Conservation (phyloP, 2,113 vertebrate species). For the Xiphophorus hellerii region DNA sequence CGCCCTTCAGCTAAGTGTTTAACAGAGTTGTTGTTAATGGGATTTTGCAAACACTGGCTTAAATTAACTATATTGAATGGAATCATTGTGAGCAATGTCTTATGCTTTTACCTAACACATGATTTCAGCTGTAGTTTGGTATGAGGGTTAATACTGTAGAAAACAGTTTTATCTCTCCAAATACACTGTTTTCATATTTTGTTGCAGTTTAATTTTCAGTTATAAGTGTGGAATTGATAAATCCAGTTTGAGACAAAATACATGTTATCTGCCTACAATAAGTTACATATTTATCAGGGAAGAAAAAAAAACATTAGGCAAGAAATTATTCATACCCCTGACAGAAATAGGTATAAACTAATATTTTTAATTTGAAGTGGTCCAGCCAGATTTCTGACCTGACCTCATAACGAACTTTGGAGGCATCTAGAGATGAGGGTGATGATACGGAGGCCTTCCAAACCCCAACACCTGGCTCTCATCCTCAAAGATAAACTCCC, state of each 20-base stretch:
- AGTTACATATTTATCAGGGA: no score
- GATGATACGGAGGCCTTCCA: not conserved
- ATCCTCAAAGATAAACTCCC: not conserved
- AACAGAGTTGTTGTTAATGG: not conserved
- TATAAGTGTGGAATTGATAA: no score
- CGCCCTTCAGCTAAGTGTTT: conserved; percentile 1
- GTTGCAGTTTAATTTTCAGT: not conserved
- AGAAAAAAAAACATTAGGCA: no score
- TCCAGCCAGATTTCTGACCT: not conserved
- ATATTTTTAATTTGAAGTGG: not conserved
- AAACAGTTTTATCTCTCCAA: conserved; percentile 9
- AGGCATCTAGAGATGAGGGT: not conserved
- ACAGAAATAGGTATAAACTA: not conserved
- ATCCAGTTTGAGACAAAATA: no score
- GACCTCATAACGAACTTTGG: not conserved
- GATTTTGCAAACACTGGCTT: not conserved
- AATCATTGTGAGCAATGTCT: conserved; percentile 20
- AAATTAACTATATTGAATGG: conserved; percentile 11
- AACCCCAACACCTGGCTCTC: not conserved
- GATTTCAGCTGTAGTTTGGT: conserved; percentile 3
- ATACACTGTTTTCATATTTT: not conserved
- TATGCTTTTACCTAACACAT: conserved; percentile 24
- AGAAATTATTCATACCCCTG: not conserved
- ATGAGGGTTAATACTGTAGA: not conserved
- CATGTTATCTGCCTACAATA: no score